Evolutionary conservation across 1,140 invertebrate species (phyloP).

Genomic region (Panagrolaimus sp.): DNA sequence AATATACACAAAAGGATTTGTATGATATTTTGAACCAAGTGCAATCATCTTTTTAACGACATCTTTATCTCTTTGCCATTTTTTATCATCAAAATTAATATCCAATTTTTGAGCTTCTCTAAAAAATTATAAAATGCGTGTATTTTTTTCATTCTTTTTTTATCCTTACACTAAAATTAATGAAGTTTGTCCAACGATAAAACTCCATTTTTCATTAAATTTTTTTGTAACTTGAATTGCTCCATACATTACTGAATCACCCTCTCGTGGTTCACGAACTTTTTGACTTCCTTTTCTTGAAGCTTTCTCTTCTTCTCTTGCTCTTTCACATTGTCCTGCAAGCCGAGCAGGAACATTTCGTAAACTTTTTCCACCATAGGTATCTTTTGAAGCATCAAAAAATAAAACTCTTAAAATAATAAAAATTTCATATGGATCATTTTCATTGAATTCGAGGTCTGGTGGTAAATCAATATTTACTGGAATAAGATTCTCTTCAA

Average conservation of each 20-base stretch:
- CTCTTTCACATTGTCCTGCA: slow-evolving; percentile 4
- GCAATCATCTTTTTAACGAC: background rate
- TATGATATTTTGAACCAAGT: background rate
- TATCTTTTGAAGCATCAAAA: background rate
- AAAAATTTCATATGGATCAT: background rate
- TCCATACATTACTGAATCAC: background rate
- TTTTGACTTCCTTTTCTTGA: background rate
- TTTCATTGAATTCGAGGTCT: background rate
- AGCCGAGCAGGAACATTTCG: background rate
- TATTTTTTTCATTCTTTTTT: background rate
- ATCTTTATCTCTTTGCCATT: slow-evolving; percentile 1
- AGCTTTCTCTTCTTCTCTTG: background rate
- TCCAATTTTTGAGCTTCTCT: background rate
- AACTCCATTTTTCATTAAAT: background rate
- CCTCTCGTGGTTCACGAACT: background rate
- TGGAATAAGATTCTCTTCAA: background rate
- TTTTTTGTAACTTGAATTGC: background rate
- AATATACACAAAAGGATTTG: background rate
- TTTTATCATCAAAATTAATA: background rate
- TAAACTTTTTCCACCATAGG: background rate
- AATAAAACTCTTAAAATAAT: slow-evolving; percentile 5
- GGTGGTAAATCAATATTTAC: background rate
- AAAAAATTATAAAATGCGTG: background rate
- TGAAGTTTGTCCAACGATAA: background rate
- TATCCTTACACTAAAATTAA: background rate